Conservation (phyloP, 2,113 vertebrate species). For the Cyprinodon tularosa region DNA sequence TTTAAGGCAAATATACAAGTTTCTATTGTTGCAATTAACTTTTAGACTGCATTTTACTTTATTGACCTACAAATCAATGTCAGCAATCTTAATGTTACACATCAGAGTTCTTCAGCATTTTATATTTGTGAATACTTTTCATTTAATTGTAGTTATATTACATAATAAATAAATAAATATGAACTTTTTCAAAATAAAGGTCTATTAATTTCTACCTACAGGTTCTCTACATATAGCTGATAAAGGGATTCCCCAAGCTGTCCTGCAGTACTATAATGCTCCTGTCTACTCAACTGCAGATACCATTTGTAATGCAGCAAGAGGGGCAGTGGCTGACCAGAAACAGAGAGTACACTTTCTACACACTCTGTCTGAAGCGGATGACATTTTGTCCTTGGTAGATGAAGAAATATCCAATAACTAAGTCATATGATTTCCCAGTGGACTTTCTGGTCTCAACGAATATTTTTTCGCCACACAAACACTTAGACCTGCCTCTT, state of each 20-base stretch:
- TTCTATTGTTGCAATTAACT: too few species aligned
- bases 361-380: slow-evolving; percentile 11
- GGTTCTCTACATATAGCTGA: neutral
- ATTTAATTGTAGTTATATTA: too few species aligned
- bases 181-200: too few species aligned
- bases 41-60: too few species aligned
- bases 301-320: neutral
- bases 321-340: neutral
- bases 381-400: slow-evolving; percentile 43
- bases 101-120: neutral
- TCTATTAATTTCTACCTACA: neutral
- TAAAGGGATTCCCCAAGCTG: neutral
- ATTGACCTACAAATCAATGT: too few species aligned
- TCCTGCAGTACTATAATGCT: neutral
- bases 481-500: slow-evolving; percentile 3
- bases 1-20: too few species aligned
- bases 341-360: slow-evolving; percentile 9
- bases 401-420: slow-evolving; percentile 39
- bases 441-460: slow-evolving; percentile 28
- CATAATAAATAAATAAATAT: too few species aligned
- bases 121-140: too few species aligned
- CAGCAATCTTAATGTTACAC: neutral
- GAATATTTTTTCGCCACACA: slow-evolving; percentile 39
- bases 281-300: neutral
- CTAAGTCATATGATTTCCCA: slow-evolving; percentile 48